A percentile compares a stretch with the other conserved stretches of the same genome.
phyloP scores from a whole-genome alignment of 2,888 invertebrate genomes.

The Drosophila merina region DNA sequence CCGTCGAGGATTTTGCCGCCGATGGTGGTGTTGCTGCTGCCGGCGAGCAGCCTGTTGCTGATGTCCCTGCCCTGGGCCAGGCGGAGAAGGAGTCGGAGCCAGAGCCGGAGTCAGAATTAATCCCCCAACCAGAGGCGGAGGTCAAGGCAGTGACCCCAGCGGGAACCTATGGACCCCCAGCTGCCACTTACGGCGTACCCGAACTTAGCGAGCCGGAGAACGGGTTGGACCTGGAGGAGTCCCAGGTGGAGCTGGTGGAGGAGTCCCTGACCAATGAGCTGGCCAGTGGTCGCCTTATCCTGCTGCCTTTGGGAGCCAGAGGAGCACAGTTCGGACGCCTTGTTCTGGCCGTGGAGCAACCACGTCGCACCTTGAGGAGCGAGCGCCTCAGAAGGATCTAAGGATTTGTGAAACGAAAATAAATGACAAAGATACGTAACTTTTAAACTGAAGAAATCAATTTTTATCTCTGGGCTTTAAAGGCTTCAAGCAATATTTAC shows the following conservation, averaged over 20 bases:
- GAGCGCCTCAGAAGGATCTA: constrained; percentile 66
- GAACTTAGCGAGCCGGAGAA: constrained; percentile 55
- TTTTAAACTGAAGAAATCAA: background rate
- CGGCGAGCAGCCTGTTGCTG: constrained; percentile 77
- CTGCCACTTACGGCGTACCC: constrained; percentile 73
- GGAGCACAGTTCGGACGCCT: constrained; percentile 67
- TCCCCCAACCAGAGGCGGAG: constrained; percentile 35
- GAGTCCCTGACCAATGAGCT: constrained; percentile 48
- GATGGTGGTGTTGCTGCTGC: constrained; percentile 51
- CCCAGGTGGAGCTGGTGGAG: constrained; percentile 74
- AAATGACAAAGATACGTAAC: constrained; percentile 55
- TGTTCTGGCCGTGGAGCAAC: constrained; percentile 62
- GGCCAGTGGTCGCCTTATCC: constrained; percentile 74
- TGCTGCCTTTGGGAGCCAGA: constrained; percentile 68
- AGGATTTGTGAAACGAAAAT: constrained; percentile 30
- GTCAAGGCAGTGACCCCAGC: constrained; percentile 57
- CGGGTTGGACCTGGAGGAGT: constrained; percentile 59
- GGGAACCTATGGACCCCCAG: constrained; percentile 72
- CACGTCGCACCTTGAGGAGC: constrained; percentile 52
- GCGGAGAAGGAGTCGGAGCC: constrained; percentile 37
- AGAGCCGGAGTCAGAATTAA: constrained; percentile 29
- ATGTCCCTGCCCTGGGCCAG: constrained; percentile 76
- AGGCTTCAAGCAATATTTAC: background rate
- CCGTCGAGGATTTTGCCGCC: constrained; percentile 72
- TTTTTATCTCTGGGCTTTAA: background rate